A percentile compares a stretch with the other conserved stretches of the same genome.
phyloP scores from a whole-genome alignment of 2,113 vertebrate genomes.

The Protobothrops mucrosquamatus region DNA sequence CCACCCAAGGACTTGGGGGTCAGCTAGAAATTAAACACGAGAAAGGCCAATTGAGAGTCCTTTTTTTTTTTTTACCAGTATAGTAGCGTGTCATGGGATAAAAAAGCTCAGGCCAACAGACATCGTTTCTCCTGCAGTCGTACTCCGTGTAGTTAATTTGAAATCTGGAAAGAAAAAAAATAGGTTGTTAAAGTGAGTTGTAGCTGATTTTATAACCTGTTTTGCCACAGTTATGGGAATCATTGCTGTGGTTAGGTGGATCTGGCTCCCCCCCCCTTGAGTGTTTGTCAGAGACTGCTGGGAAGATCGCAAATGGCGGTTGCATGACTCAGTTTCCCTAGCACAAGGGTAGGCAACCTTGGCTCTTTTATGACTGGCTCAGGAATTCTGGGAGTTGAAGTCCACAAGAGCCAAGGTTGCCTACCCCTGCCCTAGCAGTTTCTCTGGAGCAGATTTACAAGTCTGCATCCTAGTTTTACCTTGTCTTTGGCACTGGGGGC shows the following conservation, averaged over 20 bases:
- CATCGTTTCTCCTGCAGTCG: constrained; percentile 88
- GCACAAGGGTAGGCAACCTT: too few relatives aligned
- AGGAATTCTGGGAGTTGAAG: too few relatives aligned
- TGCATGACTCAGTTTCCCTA: not conserved
- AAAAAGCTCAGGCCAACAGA: constrained; percentile 90
- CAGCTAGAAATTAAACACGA: not conserved
- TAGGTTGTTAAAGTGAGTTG: too few relatives aligned
- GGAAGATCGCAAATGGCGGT: too few relatives aligned
- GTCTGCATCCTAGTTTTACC: constrained; percentile 64
- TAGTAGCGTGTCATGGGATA: constrained; percentile 88
- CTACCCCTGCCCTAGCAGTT: not conserved
- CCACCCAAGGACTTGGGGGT: not conserved
- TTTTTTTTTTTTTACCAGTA: constrained; percentile 73
- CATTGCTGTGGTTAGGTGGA: not conserved
- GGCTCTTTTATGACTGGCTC: too few relatives aligned
- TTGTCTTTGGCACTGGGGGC: constrained; percentile 70
- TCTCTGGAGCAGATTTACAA: too few relatives aligned
- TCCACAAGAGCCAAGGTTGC: too few relatives aligned
- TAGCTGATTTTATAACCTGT: too few relatives aligned
- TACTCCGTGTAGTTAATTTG: constrained; percentile 90
- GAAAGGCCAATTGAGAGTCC: not conserved
- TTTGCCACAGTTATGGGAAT: not conserved
- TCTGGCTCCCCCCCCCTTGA: not conserved
- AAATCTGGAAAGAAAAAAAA: constrained; percentile 70
- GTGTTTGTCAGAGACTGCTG: not conserved